These are phyloP conservation scores for Callipepla californica DNA, from an alignment of 2,113 vertebrate species.

Conservation along the genomic window DNA sequence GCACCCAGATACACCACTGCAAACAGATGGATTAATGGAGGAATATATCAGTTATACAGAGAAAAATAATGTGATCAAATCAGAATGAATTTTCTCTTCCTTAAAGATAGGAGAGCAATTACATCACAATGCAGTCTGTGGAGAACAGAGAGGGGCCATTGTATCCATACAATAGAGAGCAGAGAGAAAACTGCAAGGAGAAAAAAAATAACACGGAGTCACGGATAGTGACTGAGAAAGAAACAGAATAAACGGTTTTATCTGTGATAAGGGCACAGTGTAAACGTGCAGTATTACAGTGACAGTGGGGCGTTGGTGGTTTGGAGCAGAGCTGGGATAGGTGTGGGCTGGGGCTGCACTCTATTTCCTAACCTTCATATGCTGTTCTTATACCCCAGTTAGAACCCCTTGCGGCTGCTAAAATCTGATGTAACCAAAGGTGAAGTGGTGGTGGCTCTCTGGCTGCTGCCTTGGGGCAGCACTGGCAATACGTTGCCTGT, in stretches of 20 bases:
- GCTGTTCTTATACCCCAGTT: not conserved
- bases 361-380: not conserved
- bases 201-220: not conserved
- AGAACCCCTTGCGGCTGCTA: not conserved
- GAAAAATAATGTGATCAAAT: not conserved
- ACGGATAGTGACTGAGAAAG: not conserved
- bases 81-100: not conserved
- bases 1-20: not conserved
- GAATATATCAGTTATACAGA: not conserved
- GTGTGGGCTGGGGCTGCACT: no score
- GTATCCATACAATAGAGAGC: not conserved
- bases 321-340: no score
- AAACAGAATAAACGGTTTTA: not conserved
- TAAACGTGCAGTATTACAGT: not conserved
- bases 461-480: not conserved
- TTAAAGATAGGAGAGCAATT: conserved; percentile 9
- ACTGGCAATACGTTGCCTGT: not conserved
- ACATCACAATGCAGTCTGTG: not conserved
- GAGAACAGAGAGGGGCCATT: not conserved
- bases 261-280: not conserved
- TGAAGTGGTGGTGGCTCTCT: not conserved
- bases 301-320: no score
- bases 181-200: not conserved
- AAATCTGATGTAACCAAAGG: not conserved
- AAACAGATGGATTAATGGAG: not conserved